Evolutionary conservation across 1,140 invertebrate species (phyloP).

Genomic region (Drosophila eugracilis): DNA sequence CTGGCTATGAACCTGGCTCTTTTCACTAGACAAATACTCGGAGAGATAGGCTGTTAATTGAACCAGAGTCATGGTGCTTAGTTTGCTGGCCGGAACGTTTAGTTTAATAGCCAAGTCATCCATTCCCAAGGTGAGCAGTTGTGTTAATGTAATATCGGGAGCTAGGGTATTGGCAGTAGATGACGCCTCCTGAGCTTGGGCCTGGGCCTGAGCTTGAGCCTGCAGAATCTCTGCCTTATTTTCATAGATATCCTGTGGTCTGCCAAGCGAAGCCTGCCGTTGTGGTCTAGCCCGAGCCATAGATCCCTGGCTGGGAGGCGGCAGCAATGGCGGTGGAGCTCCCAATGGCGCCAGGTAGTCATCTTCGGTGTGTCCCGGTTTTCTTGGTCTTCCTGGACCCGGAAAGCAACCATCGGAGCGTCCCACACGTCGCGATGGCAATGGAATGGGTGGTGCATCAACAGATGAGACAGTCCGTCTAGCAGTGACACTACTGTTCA

Average conservation of each 20-base stretch:
- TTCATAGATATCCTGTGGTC: conserved; percentile 77
- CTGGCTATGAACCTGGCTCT: conserved; percentile 32
- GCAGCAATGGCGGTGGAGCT: conserved; percentile 62
- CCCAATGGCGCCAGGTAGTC: conserved; percentile 88
- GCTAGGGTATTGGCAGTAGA: conserved; percentile 71
- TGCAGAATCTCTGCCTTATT: conserved; percentile 80
- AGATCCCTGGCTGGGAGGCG: conserved; percentile 67
- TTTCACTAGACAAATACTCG: conserved; percentile 86
- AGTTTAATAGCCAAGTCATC: conserved; percentile 91
- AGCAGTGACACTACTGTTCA: conserved; percentile 48
- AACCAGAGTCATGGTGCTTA: conserved; percentile 93
- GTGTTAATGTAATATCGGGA: conserved; percentile 91
- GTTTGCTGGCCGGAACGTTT: conserved; percentile 89
- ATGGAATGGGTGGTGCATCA: conserved; percentile 87
- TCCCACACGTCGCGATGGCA: conserved; percentile 87
- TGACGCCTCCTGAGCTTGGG: background rate
- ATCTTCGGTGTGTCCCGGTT: conserved; percentile 86
- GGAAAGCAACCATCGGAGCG: conserved; percentile 86
- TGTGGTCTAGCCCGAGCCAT: conserved; percentile 61
- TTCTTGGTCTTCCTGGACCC: conserved; percentile 85
- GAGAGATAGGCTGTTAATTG: conserved; percentile 92
- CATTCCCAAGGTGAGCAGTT: conserved; percentile 92
- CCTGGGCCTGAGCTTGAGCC: conserved; percentile 61
- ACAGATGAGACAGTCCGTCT: conserved; percentile 24
- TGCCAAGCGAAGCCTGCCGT: conserved; percentile 60